These are phyloP conservation scores for Engraulis encrasicolus DNA, from an alignment of 2,113 vertebrate species.

Conservation along the genomic window DNA sequence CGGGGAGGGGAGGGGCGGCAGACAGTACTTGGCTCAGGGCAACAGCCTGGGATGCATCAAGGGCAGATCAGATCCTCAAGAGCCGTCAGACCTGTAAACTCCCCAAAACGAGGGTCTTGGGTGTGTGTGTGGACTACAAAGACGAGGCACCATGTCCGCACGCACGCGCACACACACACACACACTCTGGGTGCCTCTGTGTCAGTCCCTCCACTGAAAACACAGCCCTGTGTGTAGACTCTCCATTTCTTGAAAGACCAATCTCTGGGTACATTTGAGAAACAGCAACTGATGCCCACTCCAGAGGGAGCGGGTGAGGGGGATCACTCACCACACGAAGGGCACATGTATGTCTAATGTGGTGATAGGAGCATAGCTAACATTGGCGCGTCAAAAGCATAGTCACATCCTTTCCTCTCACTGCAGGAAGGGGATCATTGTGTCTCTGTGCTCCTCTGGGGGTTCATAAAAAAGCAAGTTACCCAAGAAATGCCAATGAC, in stretches of 20 bases:
- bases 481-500: constrained; percentile 6
- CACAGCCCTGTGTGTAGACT: not conserved
- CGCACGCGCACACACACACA: no score
- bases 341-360: not conserved
- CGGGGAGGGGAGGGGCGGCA: no score
- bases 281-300: no score
- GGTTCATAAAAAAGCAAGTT: not conserved
- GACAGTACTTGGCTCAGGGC: not conserved
- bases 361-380: not conserved
- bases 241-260: no score
- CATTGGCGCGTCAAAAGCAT: not conserved
- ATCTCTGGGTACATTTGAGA: no score
- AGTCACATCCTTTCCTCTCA: not conserved
- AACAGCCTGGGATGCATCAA: not conserved
- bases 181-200: no score
- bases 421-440: not conserved
- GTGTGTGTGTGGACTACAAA: no score
- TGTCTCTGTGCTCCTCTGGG: not conserved
- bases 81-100: no score
- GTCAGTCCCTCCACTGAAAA: not conserved
- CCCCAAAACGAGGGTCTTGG: no score
- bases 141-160: no score
- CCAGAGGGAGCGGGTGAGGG: no score
- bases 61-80: no score
- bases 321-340: not conserved